Percentiles rank a stretch among this genome's conserved stretches.
phyloP scores from a whole-genome alignment of 2,888 invertebrate genomes.

The Leistus spinibarbis region DNA sequence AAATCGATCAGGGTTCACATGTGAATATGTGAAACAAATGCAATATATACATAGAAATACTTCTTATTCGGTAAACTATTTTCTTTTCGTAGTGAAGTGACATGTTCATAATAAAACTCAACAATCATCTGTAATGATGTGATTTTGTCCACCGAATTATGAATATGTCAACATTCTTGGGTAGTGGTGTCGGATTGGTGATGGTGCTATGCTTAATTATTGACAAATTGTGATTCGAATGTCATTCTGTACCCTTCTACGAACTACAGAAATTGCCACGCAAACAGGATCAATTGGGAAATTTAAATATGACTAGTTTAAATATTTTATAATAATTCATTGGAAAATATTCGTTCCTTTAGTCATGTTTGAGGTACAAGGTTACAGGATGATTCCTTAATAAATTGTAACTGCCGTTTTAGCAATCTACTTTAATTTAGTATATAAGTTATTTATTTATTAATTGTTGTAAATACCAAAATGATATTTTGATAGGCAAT shows the following conservation, averaged over 20 bases:
- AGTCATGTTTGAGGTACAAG: neutral
- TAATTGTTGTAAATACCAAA: conserved; percentile 16
- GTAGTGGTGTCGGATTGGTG: conserved; percentile 36
- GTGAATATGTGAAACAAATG: conserved; percentile 6
- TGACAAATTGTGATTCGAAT: conserved; percentile 24
- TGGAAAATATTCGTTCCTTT: conserved; percentile 1
- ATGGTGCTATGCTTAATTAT: conserved; percentile 22
- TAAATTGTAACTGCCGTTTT: conserved; percentile 6
- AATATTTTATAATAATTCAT: neutral
- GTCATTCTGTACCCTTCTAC: conserved; percentile 14
- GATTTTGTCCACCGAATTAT: conserved; percentile 26
- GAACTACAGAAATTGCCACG: conserved; percentile 5
- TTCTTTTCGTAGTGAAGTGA: conserved; percentile 24
- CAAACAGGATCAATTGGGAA: neutral
- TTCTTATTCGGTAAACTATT: conserved; percentile 18
- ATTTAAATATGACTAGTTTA: conserved; percentile 11
- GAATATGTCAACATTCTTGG: conserved; percentile 31
- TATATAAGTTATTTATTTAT: conserved; percentile 19
- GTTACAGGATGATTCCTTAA: neutral
- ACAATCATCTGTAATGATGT: conserved; percentile 2
- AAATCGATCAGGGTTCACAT: conserved; percentile 21
- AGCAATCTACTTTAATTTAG: conserved; percentile 1
- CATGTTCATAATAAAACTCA: conserved; percentile 30
- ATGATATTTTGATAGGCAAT: conserved; percentile 15
- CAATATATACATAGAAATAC: conserved; percentile 10